phyloP scores from a whole-genome alignment of 2,888 invertebrate species.

The Drosophila limbata region DNA sequence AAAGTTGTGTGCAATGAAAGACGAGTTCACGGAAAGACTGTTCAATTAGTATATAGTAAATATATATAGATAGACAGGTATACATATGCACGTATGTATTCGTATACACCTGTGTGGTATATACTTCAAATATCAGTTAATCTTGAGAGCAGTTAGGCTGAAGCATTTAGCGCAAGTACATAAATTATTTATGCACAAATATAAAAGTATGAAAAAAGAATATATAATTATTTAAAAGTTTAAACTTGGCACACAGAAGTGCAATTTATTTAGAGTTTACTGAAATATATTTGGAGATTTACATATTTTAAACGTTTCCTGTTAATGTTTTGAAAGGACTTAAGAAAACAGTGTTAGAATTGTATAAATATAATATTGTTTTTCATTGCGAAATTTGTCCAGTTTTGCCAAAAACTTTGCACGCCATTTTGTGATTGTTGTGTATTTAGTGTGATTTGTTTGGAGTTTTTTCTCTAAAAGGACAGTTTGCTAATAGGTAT shows the following conservation, averaged over 20 bases:
- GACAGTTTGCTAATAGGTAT: constrained; percentile 66
- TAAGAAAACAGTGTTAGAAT: constrained; percentile 33
- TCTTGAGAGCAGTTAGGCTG: constrained; percentile 56
- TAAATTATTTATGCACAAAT: constrained; percentile 17
- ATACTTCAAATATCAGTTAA: constrained; percentile 22
- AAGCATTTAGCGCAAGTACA: constrained; percentile 56
- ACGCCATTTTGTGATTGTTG: constrained; percentile 29
- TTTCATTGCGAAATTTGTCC: constrained; percentile 20
- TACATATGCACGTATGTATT: constrained; percentile 29
- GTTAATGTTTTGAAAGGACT: constrained; percentile 22
- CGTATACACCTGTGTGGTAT: constrained; percentile 18
- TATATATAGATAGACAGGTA: constrained; percentile 10
- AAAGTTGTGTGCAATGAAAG: constrained; percentile 60
- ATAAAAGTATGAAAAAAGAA: constrained; percentile 3
- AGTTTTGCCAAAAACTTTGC: constrained; percentile 53
- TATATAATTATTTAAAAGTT: constrained; percentile 7
- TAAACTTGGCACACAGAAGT: constrained; percentile 22
- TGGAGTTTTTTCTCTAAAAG: constrained; percentile 33
- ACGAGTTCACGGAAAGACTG: constrained; percentile 35
- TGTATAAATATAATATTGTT: constrained; percentile 11
- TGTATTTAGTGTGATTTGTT: constrained; percentile 16
- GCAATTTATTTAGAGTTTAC: constrained; percentile 44
- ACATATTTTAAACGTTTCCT: constrained; percentile 21
- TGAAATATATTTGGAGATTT: constrained; percentile 16
- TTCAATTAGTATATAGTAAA: constrained; percentile 59